Conservation (phyloP, 2,888 invertebrate species). For the Drosophila mimica region DNA sequence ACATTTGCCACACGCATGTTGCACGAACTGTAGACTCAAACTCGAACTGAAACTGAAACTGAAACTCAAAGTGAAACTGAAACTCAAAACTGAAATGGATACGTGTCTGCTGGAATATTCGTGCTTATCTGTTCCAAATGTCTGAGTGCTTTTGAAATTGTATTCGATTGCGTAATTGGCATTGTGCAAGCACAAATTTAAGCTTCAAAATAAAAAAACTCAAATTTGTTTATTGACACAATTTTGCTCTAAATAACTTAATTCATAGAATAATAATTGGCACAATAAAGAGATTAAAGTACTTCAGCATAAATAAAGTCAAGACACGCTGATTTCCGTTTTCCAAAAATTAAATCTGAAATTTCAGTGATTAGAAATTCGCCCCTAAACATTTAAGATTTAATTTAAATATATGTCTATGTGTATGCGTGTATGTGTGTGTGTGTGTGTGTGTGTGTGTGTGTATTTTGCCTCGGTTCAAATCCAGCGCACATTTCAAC, state of each 20-base stretch:
- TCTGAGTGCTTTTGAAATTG: constrained; percentile 32
- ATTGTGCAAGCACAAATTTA: constrained; percentile 1
- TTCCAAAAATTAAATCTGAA: not conserved
- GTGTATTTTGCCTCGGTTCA: constrained; percentile 7
- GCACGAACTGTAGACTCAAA: not conserved
- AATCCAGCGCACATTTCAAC: constrained; percentile 45
- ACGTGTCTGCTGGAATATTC: constrained; percentile 46
- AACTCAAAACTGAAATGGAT: constrained; percentile 22
- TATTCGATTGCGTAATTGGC: constrained; percentile 17
- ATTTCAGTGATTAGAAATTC: constrained; percentile 31
- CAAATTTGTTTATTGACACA: not conserved
- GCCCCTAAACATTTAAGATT: constrained; percentile 61
- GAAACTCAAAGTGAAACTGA: constrained; percentile 12
- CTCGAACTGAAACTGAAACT: not conserved
- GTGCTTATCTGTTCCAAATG: constrained; percentile 39
- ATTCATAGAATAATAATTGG: not conserved
- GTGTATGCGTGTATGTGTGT: constrained; percentile 16
- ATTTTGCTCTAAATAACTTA: not conserved
- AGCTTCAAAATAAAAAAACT: not conserved
- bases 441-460: constrained; percentile 8
- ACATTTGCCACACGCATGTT: constrained; percentile 14
- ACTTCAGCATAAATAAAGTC: not conserved
- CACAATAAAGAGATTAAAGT: not conserved
- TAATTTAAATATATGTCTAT: constrained; percentile 61
- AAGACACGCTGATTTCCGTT: constrained; percentile 3